Base-by-base conservation (phyloP, 2,888 invertebrate genomes). In the Trilocha varians region DNA sequence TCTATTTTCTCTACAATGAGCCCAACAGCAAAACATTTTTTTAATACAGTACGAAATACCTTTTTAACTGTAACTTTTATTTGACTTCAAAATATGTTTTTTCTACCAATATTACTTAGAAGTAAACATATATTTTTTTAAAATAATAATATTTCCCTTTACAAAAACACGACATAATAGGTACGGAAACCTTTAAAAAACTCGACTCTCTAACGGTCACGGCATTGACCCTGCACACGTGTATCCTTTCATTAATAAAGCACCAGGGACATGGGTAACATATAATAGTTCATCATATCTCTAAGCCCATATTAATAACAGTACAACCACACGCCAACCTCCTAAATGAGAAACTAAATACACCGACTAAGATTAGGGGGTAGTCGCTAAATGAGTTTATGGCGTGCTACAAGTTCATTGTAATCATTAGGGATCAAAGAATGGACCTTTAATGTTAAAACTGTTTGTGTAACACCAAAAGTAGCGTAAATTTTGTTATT, bases 371-470 rank as follows among this genome's bases (percentile, higher is more conserved):
- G 72, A 74, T 77, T 78, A 69, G 65, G 63, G 64, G 62, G 59
- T 61, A 63, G 55, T 62, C 63, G 54, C 61, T 62, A 77, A 82
- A 82, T 78, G 77, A 76, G 74, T 70, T 78, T 77, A 78, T 80
- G 51, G 80, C 80, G 79, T 79, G 80, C 67, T 71, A 65, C 62
- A 66, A 59, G 64, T 54, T 59, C 59, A 62, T 63, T 61, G 64
- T 64, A 59, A 25, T 65, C 61, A 68, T 71, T 72, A 68, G 44
- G 58, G 62, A 66, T 70, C 65, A 63, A 58, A 65, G 53, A 59
- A 57, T 57, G 40, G 45, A 50, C 55, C 53, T 55, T 64, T 56
- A 54, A 49, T 47, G 55, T 59, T 57, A 59, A 57, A 59, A 53
- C 59, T 59, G 54, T 50, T 43, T 52, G 50, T 52, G 49, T 54